A percentile compares a stretch with the other conserved stretches of the same genome.
Evolutionary conservation across 2,113 vertebrate genomes (phyloP).

Genomic region (Catharus bicknelli): DNA sequence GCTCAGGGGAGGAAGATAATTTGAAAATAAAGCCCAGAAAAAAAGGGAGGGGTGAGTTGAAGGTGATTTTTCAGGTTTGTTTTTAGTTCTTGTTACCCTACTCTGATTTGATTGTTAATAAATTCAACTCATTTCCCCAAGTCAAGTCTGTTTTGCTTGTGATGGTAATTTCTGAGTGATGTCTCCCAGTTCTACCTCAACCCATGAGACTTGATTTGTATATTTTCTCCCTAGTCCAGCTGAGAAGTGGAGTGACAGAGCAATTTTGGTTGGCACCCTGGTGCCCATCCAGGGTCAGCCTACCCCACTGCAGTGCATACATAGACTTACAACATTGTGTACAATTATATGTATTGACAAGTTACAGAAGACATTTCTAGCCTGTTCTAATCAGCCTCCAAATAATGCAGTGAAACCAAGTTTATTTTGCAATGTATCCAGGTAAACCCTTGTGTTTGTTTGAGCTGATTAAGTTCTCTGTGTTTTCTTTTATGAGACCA

Average conservation of each 20-base stretch:
- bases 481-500: background rate
- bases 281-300: background rate
- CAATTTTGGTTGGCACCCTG: background rate
- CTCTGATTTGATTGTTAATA: background rate
- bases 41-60: background rate
- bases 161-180: background rate
- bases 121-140: background rate
- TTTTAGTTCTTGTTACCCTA: background rate
- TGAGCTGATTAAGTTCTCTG: background rate
- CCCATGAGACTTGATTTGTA: background rate
- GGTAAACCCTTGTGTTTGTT: background rate
- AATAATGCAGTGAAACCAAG: background rate
- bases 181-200: background rate
- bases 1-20: background rate
- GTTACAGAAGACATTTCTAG: background rate
- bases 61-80: background rate
- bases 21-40: background rate
- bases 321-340: background rate
- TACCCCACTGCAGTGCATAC: background rate
- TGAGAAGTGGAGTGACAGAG: background rate
- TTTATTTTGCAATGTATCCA: background rate
- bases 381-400: background rate
- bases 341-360: background rate
- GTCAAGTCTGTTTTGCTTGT: background rate
- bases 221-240: background rate